phyloP scores from a whole-genome alignment of 1,140 invertebrate genomes.

The Belonocnema kinseyi region DNA sequence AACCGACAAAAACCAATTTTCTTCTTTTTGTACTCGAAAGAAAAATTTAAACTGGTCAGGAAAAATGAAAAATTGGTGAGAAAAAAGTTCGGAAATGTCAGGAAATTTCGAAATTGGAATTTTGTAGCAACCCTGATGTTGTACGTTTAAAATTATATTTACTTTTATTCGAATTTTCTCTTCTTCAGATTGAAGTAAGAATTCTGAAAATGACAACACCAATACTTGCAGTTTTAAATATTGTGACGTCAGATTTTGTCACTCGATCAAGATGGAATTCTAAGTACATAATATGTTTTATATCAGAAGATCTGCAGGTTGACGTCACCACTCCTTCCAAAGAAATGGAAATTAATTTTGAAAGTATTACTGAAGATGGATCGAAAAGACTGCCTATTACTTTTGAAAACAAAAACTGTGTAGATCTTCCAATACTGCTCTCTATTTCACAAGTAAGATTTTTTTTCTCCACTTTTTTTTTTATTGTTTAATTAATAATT shows the following conservation, averaged over 20 bases:
- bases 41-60: too few species aligned
- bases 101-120: too few species aligned
- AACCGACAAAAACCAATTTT: too few species aligned
- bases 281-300: slow-evolving; percentile 69
- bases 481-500: too few species aligned
- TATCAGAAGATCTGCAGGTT: slow-evolving; percentile 64
- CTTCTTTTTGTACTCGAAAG: too few species aligned
- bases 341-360: slow-evolving; percentile 59
- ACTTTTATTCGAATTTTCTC: slow-evolving; percentile 29
- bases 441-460: slow-evolving; percentile 60
- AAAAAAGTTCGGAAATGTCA: too few species aligned
- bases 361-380: slow-evolving; percentile 54
- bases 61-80: too few species aligned
- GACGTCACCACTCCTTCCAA: slow-evolving; percentile 47
- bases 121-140: too few species aligned
- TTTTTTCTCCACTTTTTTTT: not conserved
- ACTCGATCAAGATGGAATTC: slow-evolving; percentile 61
- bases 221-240: slow-evolving; percentile 59
- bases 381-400: slow-evolving; percentile 54
- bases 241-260: slow-evolving; percentile 66
- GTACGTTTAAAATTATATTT: slow-evolving; percentile 5
- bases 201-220: slow-evolving; percentile 63
- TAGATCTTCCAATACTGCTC: slow-evolving; percentile 59
- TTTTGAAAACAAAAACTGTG: slow-evolving; percentile 66
- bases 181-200: slow-evolving; percentile 62